These are phyloP conservation scores for Drosophila aldrichi DNA, from an alignment of 2,888 invertebrate genomes.

Conservation along the genomic window DNA sequence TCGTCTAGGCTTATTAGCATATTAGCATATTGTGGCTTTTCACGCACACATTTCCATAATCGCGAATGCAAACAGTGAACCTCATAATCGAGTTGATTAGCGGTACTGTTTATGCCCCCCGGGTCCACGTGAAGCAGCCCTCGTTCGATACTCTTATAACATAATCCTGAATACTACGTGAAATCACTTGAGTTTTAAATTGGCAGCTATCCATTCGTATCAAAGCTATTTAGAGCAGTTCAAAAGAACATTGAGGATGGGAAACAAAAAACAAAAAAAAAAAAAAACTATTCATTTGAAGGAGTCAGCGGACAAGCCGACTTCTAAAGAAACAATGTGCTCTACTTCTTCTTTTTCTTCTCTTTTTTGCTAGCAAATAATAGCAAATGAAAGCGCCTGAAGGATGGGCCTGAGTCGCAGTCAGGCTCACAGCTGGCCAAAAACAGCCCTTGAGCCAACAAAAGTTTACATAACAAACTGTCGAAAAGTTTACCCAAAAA, in stretches of 20 bases:
- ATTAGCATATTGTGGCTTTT: slow-evolving; percentile 66
- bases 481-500: slow-evolving; percentile 64
- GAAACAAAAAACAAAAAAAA: background rate
- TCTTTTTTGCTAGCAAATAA: slow-evolving; percentile 28
- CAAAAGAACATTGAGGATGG: slow-evolving; percentile 6
- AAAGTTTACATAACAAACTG: slow-evolving; percentile 68
- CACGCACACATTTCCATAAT: slow-evolving; percentile 60
- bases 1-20: slow-evolving; percentile 57
- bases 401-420: slow-evolving; percentile 31
- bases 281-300: slow-evolving; percentile 25
- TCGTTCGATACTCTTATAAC: slow-evolving; percentile 1
- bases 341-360: slow-evolving; percentile 18
- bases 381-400: slow-evolving; percentile 36
- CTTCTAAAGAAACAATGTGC: slow-evolving; percentile 37
- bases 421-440: slow-evolving; percentile 36
- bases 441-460: slow-evolving; percentile 45
- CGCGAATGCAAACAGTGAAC: slow-evolving; percentile 39
- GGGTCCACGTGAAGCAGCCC: slow-evolving; percentile 44
- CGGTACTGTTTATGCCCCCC: slow-evolving; percentile 38
- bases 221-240: background rate
- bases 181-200: slow-evolving; percentile 6
- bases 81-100: slow-evolving; percentile 72
- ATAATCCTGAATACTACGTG: background rate
- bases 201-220: background rate
- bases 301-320: slow-evolving; percentile 28